Base-by-base conservation (phyloP, 2,888 invertebrate species). In the Rutpela maculata region DNA sequence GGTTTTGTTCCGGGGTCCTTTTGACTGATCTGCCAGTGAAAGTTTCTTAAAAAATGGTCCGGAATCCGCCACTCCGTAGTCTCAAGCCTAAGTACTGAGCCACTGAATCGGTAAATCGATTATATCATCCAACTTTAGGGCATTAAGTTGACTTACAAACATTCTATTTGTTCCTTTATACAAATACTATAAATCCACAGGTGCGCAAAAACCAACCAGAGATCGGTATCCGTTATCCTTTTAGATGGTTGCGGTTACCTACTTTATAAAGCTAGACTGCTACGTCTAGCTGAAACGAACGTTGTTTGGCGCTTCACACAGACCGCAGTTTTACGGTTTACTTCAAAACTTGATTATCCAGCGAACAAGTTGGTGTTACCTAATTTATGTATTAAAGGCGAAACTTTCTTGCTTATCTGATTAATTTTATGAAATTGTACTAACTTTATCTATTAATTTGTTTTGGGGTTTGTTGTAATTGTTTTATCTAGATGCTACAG, bases 291-390 rank as follows among this genome's bases (percentile, higher is more conserved):
- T n/a, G 35, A 26, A 59, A 17, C 69, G 17, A 31, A 18, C 57
- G 69, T 56, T 31, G 69, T 38, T 69, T 38, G 26, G 57, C 57
- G 19, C 60, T 70, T 70, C 60, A 70, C 73, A 65, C 59, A 63
- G 26, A 72, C 73, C 74, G 15, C 74, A 68, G 60, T 74, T 74
- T 68, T 68, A 74, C 31, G 74, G 68, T 62, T 60, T 60, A 69
- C 74, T 74, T 74, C 67, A 35, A 68, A 74, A 74, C 74, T 74
- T 68, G 67, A 74, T 74, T 74, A 74, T 59, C 26, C 56, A 50
- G 62, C 67, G 63, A 69, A 74, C 74, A 68, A 74, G 73, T 74
- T 74, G 59, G 66, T 66, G 73, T 66, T 74, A 66, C 66, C 73
- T 66, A 74, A 74, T 74, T 74, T 66, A 74, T 66, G 59, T 59